These are phyloP conservation scores for Netelia melanura DNA, from an alignment of 2,888 invertebrate genomes.

Conservation along the genomic window DNA sequence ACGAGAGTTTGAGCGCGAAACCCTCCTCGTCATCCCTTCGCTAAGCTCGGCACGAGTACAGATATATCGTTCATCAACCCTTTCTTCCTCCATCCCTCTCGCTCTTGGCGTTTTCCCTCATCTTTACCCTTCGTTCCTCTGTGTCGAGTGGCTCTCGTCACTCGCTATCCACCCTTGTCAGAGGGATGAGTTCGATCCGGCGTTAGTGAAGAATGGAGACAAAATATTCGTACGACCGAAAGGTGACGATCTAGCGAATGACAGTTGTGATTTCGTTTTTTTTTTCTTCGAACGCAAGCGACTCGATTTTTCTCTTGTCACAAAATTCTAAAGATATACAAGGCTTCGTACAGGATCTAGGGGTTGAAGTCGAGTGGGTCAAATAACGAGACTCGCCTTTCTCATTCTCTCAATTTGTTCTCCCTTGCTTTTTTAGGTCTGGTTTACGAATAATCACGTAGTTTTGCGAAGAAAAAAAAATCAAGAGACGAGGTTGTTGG, in stretches of 20 bases:
- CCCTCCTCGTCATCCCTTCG: slow-evolving; percentile 39
- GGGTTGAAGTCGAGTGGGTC: slow-evolving; percentile 37
- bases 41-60: slow-evolving; percentile 12
- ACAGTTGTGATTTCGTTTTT: neutral
- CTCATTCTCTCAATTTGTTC: slow-evolving; percentile 6
- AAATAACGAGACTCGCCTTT: slow-evolving; percentile 70
- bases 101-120: slow-evolving; percentile 20
- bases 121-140: slow-evolving; percentile 37
- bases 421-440: slow-evolving; percentile 71
- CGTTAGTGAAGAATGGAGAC: neutral
- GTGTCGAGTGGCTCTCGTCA: slow-evolving; percentile 26
- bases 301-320: too few relatives aligned
- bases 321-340: neutral
- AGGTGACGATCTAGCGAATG: slow-evolving; percentile 32
- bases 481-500: slow-evolving; percentile 66
- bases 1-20: slow-evolving; percentile 26
- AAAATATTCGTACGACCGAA: neutral
- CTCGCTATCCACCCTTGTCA: too few relatives aligned
- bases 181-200: neutral
- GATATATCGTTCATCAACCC: slow-evolving; percentile 4
- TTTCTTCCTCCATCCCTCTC: neutral
- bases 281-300: neutral
- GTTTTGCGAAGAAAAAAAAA: slow-evolving; percentile 73
- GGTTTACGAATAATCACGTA: slow-evolving; percentile 82
- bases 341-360: neutral